Percentiles rank a stretch among this genome's conserved stretches.
These are phyloP conservation scores for Xenopus petersii DNA, from an alignment of 2,797 vertebrate species.

Conservation along the genomic window DNA sequence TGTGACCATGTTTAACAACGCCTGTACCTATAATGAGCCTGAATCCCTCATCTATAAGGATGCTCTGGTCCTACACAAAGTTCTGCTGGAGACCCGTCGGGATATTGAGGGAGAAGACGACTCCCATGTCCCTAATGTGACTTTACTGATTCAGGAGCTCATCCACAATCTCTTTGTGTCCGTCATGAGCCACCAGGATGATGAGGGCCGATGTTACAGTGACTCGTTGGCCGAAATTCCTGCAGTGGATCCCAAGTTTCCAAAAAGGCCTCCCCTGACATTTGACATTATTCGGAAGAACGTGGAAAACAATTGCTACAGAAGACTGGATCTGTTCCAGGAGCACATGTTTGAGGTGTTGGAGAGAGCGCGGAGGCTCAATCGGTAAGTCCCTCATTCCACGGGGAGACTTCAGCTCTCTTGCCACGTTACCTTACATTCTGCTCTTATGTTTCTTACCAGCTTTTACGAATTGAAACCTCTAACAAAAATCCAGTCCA, in stretches of 20 bases:
- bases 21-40: constrained; percentile 96
- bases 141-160: constrained; percentile 92
- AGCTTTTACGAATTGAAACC: no score
- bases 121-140: constrained; percentile 87
- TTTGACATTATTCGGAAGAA: constrained; percentile 92
- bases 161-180: constrained; percentile 96
- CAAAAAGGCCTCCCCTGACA: constrained; percentile 82
- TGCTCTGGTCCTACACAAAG: constrained; percentile 89
- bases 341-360: constrained; percentile 98
- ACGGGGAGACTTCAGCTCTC: no score
- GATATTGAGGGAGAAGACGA: constrained; percentile 94
- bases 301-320: constrained; percentile 88
- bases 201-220: constrained; percentile 95
- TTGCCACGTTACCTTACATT: no score
- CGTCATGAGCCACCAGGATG: constrained; percentile 94
- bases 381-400: constrained; percentile 72
- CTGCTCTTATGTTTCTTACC: no score
- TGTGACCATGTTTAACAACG: constrained; percentile 98
- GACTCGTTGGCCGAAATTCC: constrained; percentile 96
- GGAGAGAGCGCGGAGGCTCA: constrained; percentile 89
- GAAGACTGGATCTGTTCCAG: constrained; percentile 92
- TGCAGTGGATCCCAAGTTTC: constrained; percentile 79
- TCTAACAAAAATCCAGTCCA: no score
- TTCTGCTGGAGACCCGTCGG: constrained; percentile 86
- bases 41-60: constrained; percentile 98